Evolutionary conservation across 53 echinoderm and acorn worm genomes (phyloP).

Genomic region (Hippasteria phrygiana): DNA sequence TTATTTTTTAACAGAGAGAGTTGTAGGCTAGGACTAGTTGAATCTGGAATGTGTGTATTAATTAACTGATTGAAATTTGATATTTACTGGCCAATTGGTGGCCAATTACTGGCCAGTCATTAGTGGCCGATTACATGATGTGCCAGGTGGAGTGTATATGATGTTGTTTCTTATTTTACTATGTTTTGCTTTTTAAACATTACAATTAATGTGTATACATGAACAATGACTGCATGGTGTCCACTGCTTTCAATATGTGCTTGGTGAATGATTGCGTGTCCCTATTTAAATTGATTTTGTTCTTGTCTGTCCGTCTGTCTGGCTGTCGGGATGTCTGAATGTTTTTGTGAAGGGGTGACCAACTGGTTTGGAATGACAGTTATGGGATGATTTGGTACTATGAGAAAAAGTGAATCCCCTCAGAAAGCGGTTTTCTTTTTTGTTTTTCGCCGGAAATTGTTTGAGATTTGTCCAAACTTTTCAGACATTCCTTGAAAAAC

Average conservation of each 20-base stretch:
- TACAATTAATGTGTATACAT: constrained; percentile 68
- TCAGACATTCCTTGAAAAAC: too few species aligned
- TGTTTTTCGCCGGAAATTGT: too few species aligned
- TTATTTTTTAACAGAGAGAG: constrained; percentile 31
- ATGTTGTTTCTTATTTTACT: constrained; percentile 65
- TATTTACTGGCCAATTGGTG: not conserved
- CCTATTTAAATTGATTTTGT: not conserved
- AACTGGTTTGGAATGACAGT: too few species aligned
- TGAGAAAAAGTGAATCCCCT: too few species aligned
- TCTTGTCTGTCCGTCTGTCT: not conserved
- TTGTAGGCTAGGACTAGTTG: constrained; percentile 8
- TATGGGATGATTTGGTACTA: too few species aligned
- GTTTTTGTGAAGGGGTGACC: too few species aligned
- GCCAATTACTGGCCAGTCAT: constrained; percentile 13
- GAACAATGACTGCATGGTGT: constrained; percentile 7
- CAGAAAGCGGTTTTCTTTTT: too few species aligned
- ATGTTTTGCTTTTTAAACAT: constrained; percentile 69
- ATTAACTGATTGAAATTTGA: constrained; percentile 55
- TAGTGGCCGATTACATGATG: not conserved
- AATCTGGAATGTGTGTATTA: constrained; percentile 61
- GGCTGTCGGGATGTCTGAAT: too few species aligned
- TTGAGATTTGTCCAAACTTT: too few species aligned
- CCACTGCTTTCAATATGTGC: not conserved
- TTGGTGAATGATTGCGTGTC: not conserved
- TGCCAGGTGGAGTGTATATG: constrained; percentile 50